Evolutionary conservation across 2,888 invertebrate species (phyloP), one percentile per base, ranked within the genome.

Genomic region (Agrenia bidenticulata): DNA sequence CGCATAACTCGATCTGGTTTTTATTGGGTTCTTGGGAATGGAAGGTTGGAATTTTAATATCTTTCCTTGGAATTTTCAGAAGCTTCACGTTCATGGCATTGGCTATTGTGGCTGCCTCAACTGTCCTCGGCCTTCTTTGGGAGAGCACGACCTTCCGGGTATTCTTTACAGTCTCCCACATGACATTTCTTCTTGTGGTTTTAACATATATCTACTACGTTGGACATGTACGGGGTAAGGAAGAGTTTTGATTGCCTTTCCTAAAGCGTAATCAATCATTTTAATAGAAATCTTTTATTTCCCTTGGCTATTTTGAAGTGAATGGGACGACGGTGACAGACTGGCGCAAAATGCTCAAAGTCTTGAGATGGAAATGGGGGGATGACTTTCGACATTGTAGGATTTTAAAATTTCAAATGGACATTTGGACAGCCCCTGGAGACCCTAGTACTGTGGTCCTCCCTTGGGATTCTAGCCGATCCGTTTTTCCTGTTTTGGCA

Each of bases 91-190:
- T 71, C 41, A 53, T 61, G 5, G 54, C 63, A 4, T 53, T 71
- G 24, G 71, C 66, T 13, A 21, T 68, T 41, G 66, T 71, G 1
- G 64, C 66, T 17, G 57, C 63, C 19, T 62, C 62, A 23, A 66
- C 71, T 1, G 71, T 71, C 13, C 32, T 71, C 54, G 71, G 71
- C 15, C 66, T 71, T 23, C 49, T 71, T 23, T 71, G 66, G 66
- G 63, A 68, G 27, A 58, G 64, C 21, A 21, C 42, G 9, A 59
- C 50, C 1, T 81, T 83, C 71, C 83, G 83, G 82, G 77, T 82
- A 13, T 61, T 80, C 17, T 83, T 83, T 76, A 78, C 80, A 2
- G 61, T 81, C 7, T 72, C 79, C 2, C 81, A 82, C 74, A 77
- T 81, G 63, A 37, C 79, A 17, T 77, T 78, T 45, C 78, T 80